Base-by-base conservation (phyloP, 1,140 invertebrate species). In the Drosophila nigromelanica region DNA sequence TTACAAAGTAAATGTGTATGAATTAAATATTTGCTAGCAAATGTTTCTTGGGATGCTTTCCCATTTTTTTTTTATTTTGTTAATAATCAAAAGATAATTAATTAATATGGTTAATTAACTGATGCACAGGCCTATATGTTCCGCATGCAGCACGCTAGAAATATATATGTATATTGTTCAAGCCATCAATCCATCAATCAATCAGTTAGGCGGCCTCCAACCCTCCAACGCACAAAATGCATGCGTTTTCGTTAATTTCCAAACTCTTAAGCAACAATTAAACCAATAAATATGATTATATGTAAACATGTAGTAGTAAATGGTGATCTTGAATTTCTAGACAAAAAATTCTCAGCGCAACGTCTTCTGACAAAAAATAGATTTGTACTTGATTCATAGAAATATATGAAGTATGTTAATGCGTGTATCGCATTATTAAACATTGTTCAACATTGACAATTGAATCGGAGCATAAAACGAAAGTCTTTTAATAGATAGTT, bases 121-220 rank as follows among this genome's bases (percentile, higher is more conserved):
- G 60, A 78, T 75, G 72, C 75, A 75, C 64, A 77, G 75, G 64
- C 75, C 40, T 59, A 73, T 59, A 73, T 69, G 54, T 24, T 63
- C 74, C 64, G 69, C 75, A 78, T 78, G 75, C 75, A 75, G 72
- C 75, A 74, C 67, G 45, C 72, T 74, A 74, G 66, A 69, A 47
- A 48, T 66, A 76, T 60, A 37, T 58, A 60, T 67, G 18, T 67
- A 42, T 55, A 66, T 48, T 51, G 42, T 67, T 76, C 42, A 60
- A 69, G 14, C 35, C 27, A 48, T 52, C 48, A 67, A 47, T 21
- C 42, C 37, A 60, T 68, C 52, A 59, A 60, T 60, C 66, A 74
- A 63, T 70, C 59, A 70, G 58, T 70, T 33, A 70, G 63, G 55
- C 27, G 35, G 27, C 55, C 58, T 40, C 18, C 14, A 30, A 52